These are phyloP conservation scores for Sterrhoptilus dennistouni DNA, from an alignment of 2,113 vertebrate species.

Conservation along the genomic window DNA sequence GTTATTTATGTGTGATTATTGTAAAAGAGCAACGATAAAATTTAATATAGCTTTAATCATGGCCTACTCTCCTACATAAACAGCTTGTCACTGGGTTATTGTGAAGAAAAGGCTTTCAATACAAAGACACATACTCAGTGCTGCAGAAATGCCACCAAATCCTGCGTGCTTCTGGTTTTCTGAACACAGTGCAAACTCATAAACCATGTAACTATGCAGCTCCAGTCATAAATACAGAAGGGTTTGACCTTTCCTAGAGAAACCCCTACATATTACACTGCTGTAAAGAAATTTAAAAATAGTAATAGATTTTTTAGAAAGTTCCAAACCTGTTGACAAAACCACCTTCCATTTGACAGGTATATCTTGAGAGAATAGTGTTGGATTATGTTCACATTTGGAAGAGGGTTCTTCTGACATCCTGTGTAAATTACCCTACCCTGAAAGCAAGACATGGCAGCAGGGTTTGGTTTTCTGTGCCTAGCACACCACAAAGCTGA, in stretches of 20 bases:
- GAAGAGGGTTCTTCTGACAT: conserved; percentile 19
- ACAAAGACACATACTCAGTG: background rate
- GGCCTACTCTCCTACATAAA: background rate
- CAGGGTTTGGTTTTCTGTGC: conserved; percentile 33
- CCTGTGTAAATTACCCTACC: conserved; percentile 37
- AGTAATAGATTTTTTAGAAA: background rate
- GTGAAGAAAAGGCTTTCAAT: background rate
- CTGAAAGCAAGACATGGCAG: conserved; percentile 46
- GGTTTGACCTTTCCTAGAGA: conserved; percentile 42
- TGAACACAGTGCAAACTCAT: background rate
- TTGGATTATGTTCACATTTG: background rate
- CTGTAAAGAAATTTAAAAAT: background rate
- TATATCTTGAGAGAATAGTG: background rate
- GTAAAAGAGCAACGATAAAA: background rate
- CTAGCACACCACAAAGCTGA: background rate
- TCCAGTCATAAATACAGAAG: background rate
- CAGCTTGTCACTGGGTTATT: background rate
- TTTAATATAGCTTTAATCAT: background rate
- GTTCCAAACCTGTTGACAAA: conserved; percentile 3
- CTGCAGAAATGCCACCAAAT: background rate
- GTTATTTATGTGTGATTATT: background rate
- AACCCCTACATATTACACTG: background rate
- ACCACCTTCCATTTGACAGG: conserved; percentile 3
- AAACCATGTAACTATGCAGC: background rate
- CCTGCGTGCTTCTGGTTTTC: background rate